Conservation (phyloP, 2,888 invertebrate species). For the Apamea crenata region DNA sequence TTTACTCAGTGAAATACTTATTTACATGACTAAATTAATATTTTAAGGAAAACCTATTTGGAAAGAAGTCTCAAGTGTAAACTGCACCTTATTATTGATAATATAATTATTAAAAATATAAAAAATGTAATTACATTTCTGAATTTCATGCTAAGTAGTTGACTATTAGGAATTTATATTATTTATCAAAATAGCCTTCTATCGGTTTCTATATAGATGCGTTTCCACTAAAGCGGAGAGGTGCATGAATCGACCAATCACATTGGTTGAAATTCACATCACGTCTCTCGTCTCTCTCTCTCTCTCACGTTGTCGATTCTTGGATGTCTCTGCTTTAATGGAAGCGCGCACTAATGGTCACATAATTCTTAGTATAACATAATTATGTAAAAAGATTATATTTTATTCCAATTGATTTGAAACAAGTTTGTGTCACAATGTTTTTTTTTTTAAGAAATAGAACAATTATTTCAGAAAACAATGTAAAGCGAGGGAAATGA, state of each 20-base stretch:
- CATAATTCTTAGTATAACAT: slow-evolving; percentile 6
- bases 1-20: slow-evolving; percentile 83
- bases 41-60: slow-evolving; percentile 60
- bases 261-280: slow-evolving; percentile 6
- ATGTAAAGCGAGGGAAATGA: background rate
- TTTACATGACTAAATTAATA: slow-evolving; percentile 79
- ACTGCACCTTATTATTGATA: slow-evolving; percentile 44
- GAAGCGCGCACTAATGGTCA: background rate
- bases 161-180: background rate
- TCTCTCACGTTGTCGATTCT: no score
- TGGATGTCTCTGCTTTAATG: background rate
- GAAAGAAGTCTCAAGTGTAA: slow-evolving; percentile 50
- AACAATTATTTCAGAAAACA: background rate
- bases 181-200: slow-evolving; percentile 9
- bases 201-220: background rate
- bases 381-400: background rate
- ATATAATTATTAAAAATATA: slow-evolving; percentile 15
- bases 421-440: background rate
- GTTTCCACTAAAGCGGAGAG: background rate
- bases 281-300: no score
- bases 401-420: background rate
- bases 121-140: background rate
- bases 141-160: background rate
- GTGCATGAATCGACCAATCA: background rate
- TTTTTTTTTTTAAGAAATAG: background rate